Base-by-base conservation (phyloP, 2,888 invertebrate genomes). In the Flabesymbios commensalis region DNA sequence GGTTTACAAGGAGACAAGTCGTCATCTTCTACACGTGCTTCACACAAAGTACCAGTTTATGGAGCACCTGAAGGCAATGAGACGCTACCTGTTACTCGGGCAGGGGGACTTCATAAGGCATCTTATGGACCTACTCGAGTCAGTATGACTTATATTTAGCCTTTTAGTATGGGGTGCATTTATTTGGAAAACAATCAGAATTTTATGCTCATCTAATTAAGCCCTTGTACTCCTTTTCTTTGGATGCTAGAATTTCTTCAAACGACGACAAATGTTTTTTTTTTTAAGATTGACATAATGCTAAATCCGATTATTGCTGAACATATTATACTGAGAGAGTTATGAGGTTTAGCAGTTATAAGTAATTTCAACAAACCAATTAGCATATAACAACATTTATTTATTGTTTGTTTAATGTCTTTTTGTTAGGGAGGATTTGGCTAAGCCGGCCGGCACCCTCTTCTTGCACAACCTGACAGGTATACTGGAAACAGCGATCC, bases 51-150 rank as follows among this genome's bases (percentile, higher is more conserved):
- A 94, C 84, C 90, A 92, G 76, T 87, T 97, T 67, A 86, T 93
- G 74, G 92, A 93, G 81, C 96, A 97, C 84, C 86, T 97, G 55
- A 82, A 82, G 75, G 94, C 94, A 26, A 89, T 96, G 83, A 87
- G 94, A 67, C 88, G 92, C 62, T 97, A 95, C 84, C 85, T 98
- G 75, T 86, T 98, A 57, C 87, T 98, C 17, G 94, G 94, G 17
- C 96, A 97, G 85, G 97, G 97, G 0, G 96, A 98, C 85, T 96
- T 97, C 83, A 93, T 95, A 74, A 89, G 92, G 76, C 91, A 94
- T 78, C 88, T 98, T 57, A 90, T 98, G 88, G 93, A 94, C 74
- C 86, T 95, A 63, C 84, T 97, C 66, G 91, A 91, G 93, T 94
- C 84, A 86, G 89, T 86, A 47, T n/a, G 7, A 36, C 39, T 36